Base-by-base conservation (phyloP, 2,113 vertebrate genomes). In the Rattus rattus region DNA sequence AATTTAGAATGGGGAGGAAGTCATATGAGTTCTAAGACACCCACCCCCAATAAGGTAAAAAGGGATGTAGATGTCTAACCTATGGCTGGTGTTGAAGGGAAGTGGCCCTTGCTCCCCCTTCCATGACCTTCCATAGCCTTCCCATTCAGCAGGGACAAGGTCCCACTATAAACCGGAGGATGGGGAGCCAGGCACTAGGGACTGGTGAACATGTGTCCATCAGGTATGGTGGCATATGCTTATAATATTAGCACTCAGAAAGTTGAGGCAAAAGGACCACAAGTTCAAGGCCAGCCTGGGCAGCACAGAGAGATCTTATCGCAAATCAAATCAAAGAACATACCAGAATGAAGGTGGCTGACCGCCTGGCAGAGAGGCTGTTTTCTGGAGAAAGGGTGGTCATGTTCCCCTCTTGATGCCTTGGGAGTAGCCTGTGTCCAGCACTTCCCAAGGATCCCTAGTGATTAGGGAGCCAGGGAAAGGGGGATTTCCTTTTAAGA, bases 311-410 rank as follows among this genome's bases (percentile, higher is more conserved):
- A 80, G 33, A 65, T 43, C 43, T 47, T n/a, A 33, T n/a, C 7
- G 49, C 43, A 52, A 79, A 47, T 39, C n/a, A 88, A 30, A 88
- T 30, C 28, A 24, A 63, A 33, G 28, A 65, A 94, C 96, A 9
- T 30, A 98, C 97, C 97, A 98, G 93, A 93, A 98, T 98, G 93
- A 97, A 98, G 93, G 97, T 98, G 79, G 98, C 98, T 0, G 97
- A 98, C 20, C 59, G 91, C 91, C 89, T 95, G 63, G 97, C 98
- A 14, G 98, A 98, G 39, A 98, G 83, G 93, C 98, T 98, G 75
- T 98, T 98, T 95, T 98, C 98, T 0, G 97, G 98, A 93, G 97
- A 97, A 70, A 98, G 95, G 63, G 98, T 98, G 75, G 97, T 98
- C 98, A 98, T 98, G 86, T 49, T 6, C 24, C 69, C 87, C 19